Percentiles rank a stretch among this genome's conserved stretches.
phyloP scores from a whole-genome alignment of 2,888 invertebrate genomes.

The Synergus gifuensis region DNA sequence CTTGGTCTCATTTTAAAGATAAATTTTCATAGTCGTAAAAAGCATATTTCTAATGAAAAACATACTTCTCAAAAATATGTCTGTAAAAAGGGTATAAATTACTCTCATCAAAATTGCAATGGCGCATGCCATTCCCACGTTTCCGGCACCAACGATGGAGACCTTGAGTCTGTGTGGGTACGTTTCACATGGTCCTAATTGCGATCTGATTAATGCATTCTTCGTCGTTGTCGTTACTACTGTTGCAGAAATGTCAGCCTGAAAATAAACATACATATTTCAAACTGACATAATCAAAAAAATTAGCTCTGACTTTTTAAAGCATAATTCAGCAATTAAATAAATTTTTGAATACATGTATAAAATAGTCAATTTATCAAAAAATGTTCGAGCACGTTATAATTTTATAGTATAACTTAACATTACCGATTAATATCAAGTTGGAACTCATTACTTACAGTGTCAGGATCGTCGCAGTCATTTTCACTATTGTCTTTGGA shows the following conservation, averaged over 20 bases:
- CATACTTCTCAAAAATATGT: neutral
- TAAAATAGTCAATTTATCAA: neutral
- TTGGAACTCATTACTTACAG: slow-evolving; percentile 3
- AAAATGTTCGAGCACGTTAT: neutral
- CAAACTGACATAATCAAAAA: no score
- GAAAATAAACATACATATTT: neutral
- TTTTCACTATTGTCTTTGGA: slow-evolving; percentile 9
- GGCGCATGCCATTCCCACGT: slow-evolving; percentile 81
- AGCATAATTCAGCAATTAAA: neutral
- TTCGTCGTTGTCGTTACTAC: slow-evolving; percentile 67
- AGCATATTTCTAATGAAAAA: slow-evolving; percentile 1
- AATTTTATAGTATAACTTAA: neutral
- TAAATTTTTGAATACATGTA: neutral
- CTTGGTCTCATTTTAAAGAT: no score
- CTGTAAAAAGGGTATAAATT: slow-evolving; percentile 46
- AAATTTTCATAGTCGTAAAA: neutral
- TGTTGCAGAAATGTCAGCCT: neutral
- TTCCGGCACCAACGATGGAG: slow-evolving; percentile 74
- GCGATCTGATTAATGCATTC: slow-evolving; percentile 70
- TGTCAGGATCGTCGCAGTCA: slow-evolving; percentile 11
- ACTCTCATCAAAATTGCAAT: slow-evolving; percentile 80
- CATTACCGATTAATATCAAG: neutral
- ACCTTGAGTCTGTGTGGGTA: slow-evolving; percentile 69
- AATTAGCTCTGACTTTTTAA: no score
- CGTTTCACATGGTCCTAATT: slow-evolving; percentile 63